phyloP scores from a whole-genome alignment of 2,113 vertebrate genomes.

The Climacteris rufus region DNA sequence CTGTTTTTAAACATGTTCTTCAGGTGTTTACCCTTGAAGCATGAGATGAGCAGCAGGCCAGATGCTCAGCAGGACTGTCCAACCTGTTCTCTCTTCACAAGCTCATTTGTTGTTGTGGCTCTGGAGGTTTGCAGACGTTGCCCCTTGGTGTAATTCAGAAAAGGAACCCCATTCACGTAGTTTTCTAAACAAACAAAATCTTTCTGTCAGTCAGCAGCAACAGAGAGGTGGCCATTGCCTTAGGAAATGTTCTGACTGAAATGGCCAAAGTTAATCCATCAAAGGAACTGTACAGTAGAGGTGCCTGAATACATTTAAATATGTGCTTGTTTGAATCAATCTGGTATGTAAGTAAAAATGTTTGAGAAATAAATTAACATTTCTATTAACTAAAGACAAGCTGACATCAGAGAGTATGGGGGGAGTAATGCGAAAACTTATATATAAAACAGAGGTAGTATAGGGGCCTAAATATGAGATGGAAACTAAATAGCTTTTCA shows the following conservation, averaged over 20 bases:
- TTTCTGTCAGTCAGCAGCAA: not conserved
- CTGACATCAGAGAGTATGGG: not conserved
- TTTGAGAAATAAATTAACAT: not conserved
- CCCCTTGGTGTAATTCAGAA: not conserved
- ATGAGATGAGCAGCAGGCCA: not conserved
- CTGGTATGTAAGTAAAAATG: not conserved
- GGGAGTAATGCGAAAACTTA: not conserved
- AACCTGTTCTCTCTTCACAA: not conserved
- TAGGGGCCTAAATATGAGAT: not conserved
- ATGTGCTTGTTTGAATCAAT: not conserved
- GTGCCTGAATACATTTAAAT: not conserved
- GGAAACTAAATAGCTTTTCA: not conserved
- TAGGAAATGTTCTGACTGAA: not conserved
- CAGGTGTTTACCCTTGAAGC: not conserved
- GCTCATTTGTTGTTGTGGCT: not conserved
- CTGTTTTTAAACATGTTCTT: not conserved
- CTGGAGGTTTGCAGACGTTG: not conserved
- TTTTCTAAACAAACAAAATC: not conserved
- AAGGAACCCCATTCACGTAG: fast-evolving
- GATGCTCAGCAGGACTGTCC: not conserved
- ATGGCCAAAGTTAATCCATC: not conserved
- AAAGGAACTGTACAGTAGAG: not conserved
- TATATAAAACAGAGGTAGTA: not conserved
- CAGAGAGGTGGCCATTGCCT: not conserved
- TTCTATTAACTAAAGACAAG: not conserved